Evolutionary conservation across 2,888 invertebrate species (phyloP), one percentile per base, ranked within the genome.

Genomic region (Periphyllus acericola): DNA sequence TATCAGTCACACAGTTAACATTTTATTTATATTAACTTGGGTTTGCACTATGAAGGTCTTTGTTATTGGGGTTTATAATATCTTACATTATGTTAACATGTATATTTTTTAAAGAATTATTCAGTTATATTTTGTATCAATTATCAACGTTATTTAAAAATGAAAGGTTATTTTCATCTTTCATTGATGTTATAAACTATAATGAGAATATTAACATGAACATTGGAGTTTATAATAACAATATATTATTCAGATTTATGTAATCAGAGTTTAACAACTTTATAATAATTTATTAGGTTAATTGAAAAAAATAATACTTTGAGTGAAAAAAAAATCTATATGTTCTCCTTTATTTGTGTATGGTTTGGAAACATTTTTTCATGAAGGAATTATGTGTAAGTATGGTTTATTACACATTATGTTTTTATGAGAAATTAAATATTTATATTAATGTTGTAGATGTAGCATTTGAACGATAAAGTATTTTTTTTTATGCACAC

Each of bases 31-130:
- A 21, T 66, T 83, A 14, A 75, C 21, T 83, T 76, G 75, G 68
- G 76, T 68, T 85, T 85, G 84, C 84, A 85, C 84, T 75, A 46
- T 3, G 14, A 68, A 66, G 72, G 76, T 85, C 34, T 84, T 76
- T 76, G 66, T 78, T 66, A 66, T 19, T 83, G 36, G 74, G 36
- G 74, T 83, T 83, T 74, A 29, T 75, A 11, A 75, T 83, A 74
- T 83, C 29, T 55, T 83, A 76, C 66, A 76, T 32, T 76, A 46
- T 84, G 32, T 84, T 76, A 66, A 84, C 29, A 75, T 55, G 55
- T 52, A 83, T 75, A 9, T 83, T n/a, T 60, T n/a, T 55, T 11
- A 68, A 68, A 68, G 8, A 74, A 74, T 11, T 34, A n/a, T 36
- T 29, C 36, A 34, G 36, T 74, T 11, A 36, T 60, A 8, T 52